phyloP scores from a whole-genome alignment of 2,113 vertebrate genomes.

The Probosciger aterrimus region DNA sequence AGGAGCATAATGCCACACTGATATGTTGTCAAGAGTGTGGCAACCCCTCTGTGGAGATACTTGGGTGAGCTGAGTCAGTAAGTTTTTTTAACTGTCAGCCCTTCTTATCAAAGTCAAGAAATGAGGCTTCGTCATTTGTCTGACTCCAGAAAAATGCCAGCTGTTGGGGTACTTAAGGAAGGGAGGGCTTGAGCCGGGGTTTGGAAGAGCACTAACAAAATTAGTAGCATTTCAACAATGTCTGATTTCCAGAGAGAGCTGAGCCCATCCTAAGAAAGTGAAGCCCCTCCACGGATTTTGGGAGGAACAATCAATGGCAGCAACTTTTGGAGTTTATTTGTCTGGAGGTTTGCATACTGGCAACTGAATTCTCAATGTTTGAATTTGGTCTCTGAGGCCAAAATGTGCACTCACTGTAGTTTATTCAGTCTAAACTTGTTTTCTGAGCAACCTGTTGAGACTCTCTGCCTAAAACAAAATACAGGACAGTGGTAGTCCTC shows the following conservation, averaged over 20 bases:
- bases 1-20: background rate
- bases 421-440: background rate
- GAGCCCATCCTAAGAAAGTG: background rate
- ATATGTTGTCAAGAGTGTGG: background rate
- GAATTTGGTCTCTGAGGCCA: background rate
- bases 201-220: background rate
- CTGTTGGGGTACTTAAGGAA: background rate
- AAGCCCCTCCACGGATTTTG: background rate
- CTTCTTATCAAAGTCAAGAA: background rate
- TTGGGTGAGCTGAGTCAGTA: constrained; percentile 37
- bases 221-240: background rate
- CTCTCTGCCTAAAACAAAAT: background rate
- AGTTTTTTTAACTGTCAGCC: constrained; percentile 30
- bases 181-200: background rate
- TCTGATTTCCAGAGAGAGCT: background rate
- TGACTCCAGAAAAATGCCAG: background rate
- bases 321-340: background rate
- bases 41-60: background rate
- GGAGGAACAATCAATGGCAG: background rate
- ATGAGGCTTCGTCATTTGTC: background rate
- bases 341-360: background rate
- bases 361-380: background rate
- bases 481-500: background rate
- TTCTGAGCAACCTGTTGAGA: background rate
- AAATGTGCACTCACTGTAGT: background rate